A percentile compares a stretch with the other conserved stretches of the same genome.
phyloP scores from a whole-genome alignment of 2,888 invertebrate species.

The Muschampia plurimacula region DNA sequence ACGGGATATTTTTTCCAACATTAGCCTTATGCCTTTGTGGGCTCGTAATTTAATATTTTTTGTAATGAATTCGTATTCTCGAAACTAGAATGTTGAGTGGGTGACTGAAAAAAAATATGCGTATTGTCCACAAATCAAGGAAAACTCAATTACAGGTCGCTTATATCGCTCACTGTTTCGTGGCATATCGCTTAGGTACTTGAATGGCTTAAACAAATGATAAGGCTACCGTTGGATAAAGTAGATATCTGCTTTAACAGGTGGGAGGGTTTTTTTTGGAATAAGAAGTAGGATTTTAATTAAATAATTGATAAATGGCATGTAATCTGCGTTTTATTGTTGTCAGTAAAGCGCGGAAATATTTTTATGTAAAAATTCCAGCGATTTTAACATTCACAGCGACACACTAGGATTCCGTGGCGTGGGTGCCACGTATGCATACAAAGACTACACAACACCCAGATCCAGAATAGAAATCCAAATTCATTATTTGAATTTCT shows the following conservation, averaged over 20 bases:
- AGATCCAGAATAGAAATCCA: no score
- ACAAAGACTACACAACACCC: no score
- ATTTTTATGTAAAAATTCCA: no score
- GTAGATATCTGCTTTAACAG: constrained; percentile 1
- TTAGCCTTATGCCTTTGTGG: constrained; percentile 72
- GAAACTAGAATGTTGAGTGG: constrained; percentile 65
- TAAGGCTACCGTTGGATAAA: constrained; percentile 12
- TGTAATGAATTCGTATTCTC: constrained; percentile 62
- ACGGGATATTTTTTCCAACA: constrained; percentile 74
- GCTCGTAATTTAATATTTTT: constrained; percentile 83
- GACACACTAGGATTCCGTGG: no score
- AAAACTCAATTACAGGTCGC: constrained; percentile 51
- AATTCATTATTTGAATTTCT: no score
- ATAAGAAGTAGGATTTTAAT: no score
- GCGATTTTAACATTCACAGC: no score
- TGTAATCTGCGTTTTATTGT: background rate
- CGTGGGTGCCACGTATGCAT: no score
- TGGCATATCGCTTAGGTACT: constrained; percentile 33
- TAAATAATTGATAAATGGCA: background rate
- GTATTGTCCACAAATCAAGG: constrained; percentile 60
- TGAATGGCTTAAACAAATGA: background rate
- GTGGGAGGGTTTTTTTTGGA: constrained; percentile 10
- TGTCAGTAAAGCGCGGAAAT: background rate
- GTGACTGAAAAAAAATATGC: constrained; percentile 61
- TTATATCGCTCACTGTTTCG: constrained; percentile 50